Evolutionary conservation across 1,140 invertebrate genomes (phyloP).

Genomic region (Lepidostoma basale): DNA sequence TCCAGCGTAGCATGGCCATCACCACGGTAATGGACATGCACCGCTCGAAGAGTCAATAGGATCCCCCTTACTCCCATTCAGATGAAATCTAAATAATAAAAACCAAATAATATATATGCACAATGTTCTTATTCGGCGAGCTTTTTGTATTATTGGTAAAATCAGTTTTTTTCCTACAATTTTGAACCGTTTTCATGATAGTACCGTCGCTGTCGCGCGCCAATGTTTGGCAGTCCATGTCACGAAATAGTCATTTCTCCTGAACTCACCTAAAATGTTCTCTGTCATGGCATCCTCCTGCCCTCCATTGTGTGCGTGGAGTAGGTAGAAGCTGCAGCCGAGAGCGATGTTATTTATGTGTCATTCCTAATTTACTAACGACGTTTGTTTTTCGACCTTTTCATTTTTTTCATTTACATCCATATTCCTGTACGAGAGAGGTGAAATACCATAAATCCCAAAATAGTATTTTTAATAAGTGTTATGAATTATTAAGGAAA

Average conservation of each 20-base stretch:
- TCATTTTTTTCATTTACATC: not conserved
- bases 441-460: no score
- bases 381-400: slow-evolving; percentile 30
- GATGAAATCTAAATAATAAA: not conserved
- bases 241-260: not conserved
- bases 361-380: slow-evolving; percentile 37
- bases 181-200: not conserved
- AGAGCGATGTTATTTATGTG: slow-evolving; percentile 29
- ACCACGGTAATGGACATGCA: no score
- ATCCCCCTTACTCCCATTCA: no score
- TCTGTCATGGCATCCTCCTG: slow-evolving; percentile 1
- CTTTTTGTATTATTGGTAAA: not conserved
- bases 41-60: no score
- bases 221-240: not conserved
- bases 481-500: no score
- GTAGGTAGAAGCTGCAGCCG: no score
- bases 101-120: not conserved
- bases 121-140: not conserved
- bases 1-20: no score
- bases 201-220: not conserved
- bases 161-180: not conserved
- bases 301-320: not conserved
- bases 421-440: no score
- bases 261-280: not conserved
- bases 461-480: no score